Evolutionary conservation across 1,140 invertebrate genomes (phyloP).

Genomic region (Solenopsis invicta): DNA sequence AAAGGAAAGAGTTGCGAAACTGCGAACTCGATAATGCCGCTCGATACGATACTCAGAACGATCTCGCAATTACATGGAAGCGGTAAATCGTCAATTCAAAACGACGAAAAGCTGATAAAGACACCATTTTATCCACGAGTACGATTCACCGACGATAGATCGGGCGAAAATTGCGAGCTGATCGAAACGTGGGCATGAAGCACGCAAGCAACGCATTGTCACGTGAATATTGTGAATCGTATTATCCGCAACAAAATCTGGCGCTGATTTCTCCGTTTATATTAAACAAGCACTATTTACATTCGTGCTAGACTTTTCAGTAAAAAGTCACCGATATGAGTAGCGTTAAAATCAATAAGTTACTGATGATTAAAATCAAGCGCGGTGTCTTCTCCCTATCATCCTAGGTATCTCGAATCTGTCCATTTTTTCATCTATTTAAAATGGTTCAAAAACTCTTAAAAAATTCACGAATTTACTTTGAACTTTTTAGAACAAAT

Average conservation of each 20-base stretch:
- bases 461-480: too few species aligned
- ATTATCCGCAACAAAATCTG: conserved; percentile 63
- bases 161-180: conserved; percentile 35
- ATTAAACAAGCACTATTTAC: not conserved
- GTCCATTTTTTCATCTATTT: too few species aligned
- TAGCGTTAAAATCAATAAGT: not conserved
- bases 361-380: too few species aligned
- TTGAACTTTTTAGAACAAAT: too few species aligned
- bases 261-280: conserved; percentile 13
- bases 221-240: conserved; percentile 70
- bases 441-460: too few species aligned
- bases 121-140: conserved; percentile 10
- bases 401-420: too few species aligned
- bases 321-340: not conserved
- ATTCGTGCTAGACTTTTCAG: not conserved
- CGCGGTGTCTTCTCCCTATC: too few species aligned
- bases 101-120: conserved; percentile 24
- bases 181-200: conserved; percentile 30
- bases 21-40: not conserved
- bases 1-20: not conserved
- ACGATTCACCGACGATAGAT: conserved; percentile 52
- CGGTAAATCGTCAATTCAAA: conserved; percentile 20
- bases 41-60: not conserved
- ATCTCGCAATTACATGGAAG: conserved; percentile 24
- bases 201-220: conserved; percentile 73